Conservation (phyloP, 2,113 vertebrate species). For the Nesoenas mayeri region DNA sequence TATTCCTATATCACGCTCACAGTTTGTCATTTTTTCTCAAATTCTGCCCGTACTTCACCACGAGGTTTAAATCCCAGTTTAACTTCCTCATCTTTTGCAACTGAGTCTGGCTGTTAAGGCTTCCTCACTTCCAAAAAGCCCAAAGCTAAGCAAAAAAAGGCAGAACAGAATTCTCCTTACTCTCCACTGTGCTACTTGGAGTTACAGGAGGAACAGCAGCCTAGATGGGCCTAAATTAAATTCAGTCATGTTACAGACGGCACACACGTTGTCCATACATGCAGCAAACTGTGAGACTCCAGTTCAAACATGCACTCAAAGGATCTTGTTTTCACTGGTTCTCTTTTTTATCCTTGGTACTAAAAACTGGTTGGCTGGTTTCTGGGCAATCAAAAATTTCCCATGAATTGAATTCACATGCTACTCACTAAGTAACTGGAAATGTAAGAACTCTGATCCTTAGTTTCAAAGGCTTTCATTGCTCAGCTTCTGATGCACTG, state of each 20-base stretch:
- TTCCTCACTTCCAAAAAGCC: background rate
- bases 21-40: background rate
- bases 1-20: rapidly evolving
- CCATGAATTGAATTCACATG: background rate
- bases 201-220: background rate
- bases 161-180: background rate
- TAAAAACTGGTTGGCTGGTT: background rate
- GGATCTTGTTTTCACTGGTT: background rate
- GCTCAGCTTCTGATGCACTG: background rate
- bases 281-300: background rate
- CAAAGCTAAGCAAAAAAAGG: background rate
- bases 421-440: background rate
- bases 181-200: background rate
- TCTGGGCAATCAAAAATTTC: background rate
- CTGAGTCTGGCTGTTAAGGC: background rate
- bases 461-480: background rate
- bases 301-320: background rate
- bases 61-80: background rate
- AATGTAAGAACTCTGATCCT: background rate
- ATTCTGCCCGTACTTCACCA: background rate
- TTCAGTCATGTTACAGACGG: background rate
- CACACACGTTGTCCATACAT: background rate
- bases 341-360: background rate
- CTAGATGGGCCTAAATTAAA: background rate
- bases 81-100: background rate